Evolutionary conservation across 2,797 vertebrate species (phyloP).

Genomic region (Lacerta viridis): DNA sequence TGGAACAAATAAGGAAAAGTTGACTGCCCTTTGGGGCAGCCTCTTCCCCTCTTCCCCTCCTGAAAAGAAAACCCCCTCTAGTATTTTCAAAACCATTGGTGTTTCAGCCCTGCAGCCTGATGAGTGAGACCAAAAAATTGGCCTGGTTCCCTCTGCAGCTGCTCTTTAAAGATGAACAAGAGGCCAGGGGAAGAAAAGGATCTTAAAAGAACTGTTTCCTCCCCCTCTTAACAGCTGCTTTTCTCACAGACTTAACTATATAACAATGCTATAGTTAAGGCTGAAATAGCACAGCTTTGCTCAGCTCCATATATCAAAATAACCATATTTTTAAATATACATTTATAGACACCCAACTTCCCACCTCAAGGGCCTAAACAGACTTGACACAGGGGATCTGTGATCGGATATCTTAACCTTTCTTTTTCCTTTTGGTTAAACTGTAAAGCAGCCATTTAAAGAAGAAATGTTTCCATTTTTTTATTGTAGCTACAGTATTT

Average conservation of each 20-base stretch:
- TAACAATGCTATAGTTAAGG: neutral
- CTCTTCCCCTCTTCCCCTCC: neutral
- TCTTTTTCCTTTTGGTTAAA: neutral
- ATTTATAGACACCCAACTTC: neutral
- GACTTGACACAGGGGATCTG: neutral
- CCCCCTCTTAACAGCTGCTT: conserved; percentile 33
- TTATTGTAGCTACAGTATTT: neutral
- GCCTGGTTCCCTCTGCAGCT: conserved; percentile 67
- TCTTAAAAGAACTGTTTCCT: conserved; percentile 22
- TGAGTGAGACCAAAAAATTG: conserved; percentile 54
- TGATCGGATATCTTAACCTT: neutral
- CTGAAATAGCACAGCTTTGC: conserved; percentile 51
- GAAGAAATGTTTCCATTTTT: neutral
- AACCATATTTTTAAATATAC: conserved; percentile 8
- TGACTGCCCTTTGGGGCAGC: conserved; percentile 48
- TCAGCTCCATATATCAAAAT: conserved; percentile 58
- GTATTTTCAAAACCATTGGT: conserved; percentile 50
- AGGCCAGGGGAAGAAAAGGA: conserved; percentile 39
- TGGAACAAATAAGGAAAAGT: conserved; percentile 43
- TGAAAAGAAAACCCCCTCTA: neutral
- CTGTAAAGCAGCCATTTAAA: neutral
- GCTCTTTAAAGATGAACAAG: conserved; percentile 66
- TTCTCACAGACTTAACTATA: conserved; percentile 35
- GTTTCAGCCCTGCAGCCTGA: conserved; percentile 53
- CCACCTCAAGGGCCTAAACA: neutral